Evolutionary conservation across 2,888 invertebrate species (phyloP), one percentile per base, ranked within the genome.

Genomic region (Metalampra italica): DNA sequence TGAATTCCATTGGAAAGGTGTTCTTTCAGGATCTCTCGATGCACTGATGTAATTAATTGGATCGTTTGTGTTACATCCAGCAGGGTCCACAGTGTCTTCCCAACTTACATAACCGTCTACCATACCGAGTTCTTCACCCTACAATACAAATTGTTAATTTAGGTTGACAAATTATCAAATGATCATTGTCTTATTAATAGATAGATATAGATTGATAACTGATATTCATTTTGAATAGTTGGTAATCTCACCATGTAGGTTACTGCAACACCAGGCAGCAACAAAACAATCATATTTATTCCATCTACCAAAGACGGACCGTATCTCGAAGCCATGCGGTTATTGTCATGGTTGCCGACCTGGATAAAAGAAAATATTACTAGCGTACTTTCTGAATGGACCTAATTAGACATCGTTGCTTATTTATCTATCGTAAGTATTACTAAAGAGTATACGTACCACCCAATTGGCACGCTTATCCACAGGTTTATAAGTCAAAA

Each of bases 121-220:
- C 93, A 96, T 93, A 0, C 94, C 96, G 43, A 97, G 91, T 78
- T 97, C 96, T 74, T 97, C 96, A 7, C 97, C 97, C 83, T 96
- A 13, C 11, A n/a, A 39, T 43, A 22, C 3, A 22, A 22, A 22
- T 22, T 22, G 22, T 22, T 22, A 22, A 22, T 22, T 22, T 22
- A 3, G 22, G 5, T 3, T 22, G 22, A 36, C 36, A 13, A 5
- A 9, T 32, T 29, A 29, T 22, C 5, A 22, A 22, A 3, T 3
- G 22, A 22, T n/a, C 22, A 22, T 22, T 22, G 5, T 22, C 5
- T 22, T 22, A 22, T 22, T 2, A 3, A 22, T 22, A 22, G 2
- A 22, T 22, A 3, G 22, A 22, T 22, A 22, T 22, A 22, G 22
- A 22, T 22, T n/a, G n/a, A n/a, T n/a, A n/a, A n/a, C 22, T 22